A percentile compares a stretch with the other conserved stretches of the same genome.
These are phyloP conservation scores for Rhyacophila evoluta DNA, from an alignment of 2,888 invertebrate species.

Conservation along the genomic window DNA sequence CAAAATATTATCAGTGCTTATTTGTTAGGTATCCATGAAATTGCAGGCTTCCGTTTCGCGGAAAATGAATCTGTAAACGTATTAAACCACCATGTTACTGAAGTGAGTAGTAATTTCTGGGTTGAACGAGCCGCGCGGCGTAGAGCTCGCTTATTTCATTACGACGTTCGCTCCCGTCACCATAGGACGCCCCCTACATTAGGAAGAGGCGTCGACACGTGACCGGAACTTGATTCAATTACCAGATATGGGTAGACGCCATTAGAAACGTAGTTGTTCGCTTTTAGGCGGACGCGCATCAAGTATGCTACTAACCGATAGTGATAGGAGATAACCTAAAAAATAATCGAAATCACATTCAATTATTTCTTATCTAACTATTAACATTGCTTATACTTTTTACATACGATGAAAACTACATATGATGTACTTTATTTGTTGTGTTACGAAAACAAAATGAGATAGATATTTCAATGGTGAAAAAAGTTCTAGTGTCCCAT, in stretches of 20 bases:
- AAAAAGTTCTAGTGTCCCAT: no score
- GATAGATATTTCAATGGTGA: no score
- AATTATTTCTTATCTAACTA: no score
- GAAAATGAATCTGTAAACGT: neutral
- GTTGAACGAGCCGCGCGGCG: neutral
- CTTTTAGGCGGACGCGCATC: neutral
- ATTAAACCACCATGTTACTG: neutral
- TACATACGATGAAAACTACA: no score
- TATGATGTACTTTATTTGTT: no score
- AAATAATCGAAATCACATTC: no score
- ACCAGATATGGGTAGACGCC: neutral
- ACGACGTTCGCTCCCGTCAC: neutral
- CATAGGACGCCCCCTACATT: conserved; percentile 5
- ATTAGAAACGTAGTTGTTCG: neutral
- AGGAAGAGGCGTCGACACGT: conserved; percentile 1
- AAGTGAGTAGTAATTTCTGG: conserved; percentile 5
- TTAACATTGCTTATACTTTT: no score
- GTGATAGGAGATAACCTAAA: no score
- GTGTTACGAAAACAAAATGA: no score
- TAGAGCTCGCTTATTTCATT: neutral
- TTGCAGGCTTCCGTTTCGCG: neutral
- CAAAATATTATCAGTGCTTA: no score
- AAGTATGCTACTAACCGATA: no score
- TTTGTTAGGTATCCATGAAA: neutral
- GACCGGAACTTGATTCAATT: conserved; percentile 13